phyloP scores from a whole-genome alignment of 2,113 vertebrate genomes.

The Eudyptes chrysolophus region DNA sequence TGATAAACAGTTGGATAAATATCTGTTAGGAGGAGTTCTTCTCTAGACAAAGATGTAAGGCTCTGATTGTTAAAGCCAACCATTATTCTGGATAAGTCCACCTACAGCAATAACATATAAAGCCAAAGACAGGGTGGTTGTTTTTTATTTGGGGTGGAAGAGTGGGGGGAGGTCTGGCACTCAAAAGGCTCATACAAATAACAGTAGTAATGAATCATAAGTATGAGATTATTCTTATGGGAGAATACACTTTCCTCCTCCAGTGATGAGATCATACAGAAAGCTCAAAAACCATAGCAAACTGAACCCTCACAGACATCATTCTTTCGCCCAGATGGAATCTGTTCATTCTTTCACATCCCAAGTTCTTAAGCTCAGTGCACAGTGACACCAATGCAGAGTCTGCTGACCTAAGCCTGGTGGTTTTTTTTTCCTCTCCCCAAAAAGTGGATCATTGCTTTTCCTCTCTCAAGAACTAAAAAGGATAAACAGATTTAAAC shows the following conservation, averaged over 20 bases:
- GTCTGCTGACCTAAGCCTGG: neutral
- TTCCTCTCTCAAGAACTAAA: neutral
- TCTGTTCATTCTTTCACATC: conserved; percentile 4
- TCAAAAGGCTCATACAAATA: conserved; percentile 34
- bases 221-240: conserved; percentile 48
- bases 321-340: conserved; percentile 3
- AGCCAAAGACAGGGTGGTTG: conserved; percentile 18
- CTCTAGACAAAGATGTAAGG: conserved; percentile 14
- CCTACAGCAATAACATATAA: conserved; percentile 56
- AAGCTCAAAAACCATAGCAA: conserved; percentile 43
- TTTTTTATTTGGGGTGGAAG: conserved; percentile 37
- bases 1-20: conserved; percentile 28
- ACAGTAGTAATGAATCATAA: conserved; percentile 61
- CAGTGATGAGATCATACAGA: conserved; percentile 57
- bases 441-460: neutral
- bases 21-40: neutral
- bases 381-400: conserved; percentile 1
- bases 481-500: neutral
- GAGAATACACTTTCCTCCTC: conserved; percentile 59
- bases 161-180: conserved; percentile 52
- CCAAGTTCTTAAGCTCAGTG: neutral
- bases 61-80: conserved; percentile 15
- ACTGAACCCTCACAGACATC: conserved; percentile 28
- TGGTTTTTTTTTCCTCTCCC: neutral
- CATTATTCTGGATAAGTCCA: conserved; percentile 26